A percentile compares a stretch with the other conserved stretches of the same genome.
Conservation (phyloP, 1,140 invertebrate genomes). For the Lysiphlebus fabarum region DNA sequence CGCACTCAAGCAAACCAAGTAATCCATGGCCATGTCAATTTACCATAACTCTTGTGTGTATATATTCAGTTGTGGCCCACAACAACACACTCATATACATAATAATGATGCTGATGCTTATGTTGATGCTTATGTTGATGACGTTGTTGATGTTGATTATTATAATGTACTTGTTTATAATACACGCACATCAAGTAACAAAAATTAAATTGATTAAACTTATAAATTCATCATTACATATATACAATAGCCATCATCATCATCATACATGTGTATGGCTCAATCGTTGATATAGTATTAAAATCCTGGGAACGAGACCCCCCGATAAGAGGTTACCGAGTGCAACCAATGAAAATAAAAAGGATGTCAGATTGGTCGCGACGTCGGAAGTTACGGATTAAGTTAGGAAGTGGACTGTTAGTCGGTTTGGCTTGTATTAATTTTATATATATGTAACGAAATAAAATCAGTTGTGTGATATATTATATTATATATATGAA, state of each 20-base stretch:
- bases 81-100: neutral
- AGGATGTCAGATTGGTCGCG: slow-evolving; percentile 57
- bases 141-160: no score
- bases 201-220: no score
- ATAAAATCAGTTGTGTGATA: no score
- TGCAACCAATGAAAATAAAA: slow-evolving; percentile 55
- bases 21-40: slow-evolving; percentile 35
- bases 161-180: no score
- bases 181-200: no score
- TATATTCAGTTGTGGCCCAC: slow-evolving; percentile 7
- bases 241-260: no score
- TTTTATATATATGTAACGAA: slow-evolving; percentile 4
- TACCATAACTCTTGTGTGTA: slow-evolving; percentile 22
- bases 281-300: slow-evolving; percentile 40
- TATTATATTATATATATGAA: no score
- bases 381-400: slow-evolving; percentile 58
- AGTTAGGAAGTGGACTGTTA: slow-evolving; percentile 58
- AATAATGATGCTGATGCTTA: slow-evolving; percentile 17
- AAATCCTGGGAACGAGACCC: slow-evolving; percentile 55
- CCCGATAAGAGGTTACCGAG: slow-evolving; percentile 40
- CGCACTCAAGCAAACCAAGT: slow-evolving; percentile 42
- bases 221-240: no score
- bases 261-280: no score
- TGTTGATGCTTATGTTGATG: slow-evolving; percentile 30
- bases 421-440: slow-evolving; percentile 33